These are phyloP conservation scores for Reinhardtius hippoglossoides DNA, from an alignment of 2,113 vertebrate species.

Conservation along the genomic window DNA sequence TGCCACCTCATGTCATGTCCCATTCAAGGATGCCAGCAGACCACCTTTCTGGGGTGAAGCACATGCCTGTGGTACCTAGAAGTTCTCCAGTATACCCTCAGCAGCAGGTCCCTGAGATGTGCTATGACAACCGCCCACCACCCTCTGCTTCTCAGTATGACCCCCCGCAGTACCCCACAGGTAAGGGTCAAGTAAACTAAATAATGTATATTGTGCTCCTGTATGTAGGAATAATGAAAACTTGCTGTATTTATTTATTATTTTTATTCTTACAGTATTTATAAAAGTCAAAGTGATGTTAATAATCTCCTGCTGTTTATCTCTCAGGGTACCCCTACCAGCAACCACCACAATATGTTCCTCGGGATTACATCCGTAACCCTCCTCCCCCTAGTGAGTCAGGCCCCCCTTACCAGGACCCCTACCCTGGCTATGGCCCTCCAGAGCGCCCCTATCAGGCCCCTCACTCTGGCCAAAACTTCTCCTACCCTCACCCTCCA, in stretches of 20 bases:
- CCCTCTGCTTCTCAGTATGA: conserved; percentile 91
- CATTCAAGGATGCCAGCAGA: conserved; percentile 86
- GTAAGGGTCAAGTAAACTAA: conserved; percentile 68
- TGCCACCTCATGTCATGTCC: conserved; percentile 86
- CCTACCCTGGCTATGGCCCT: conserved; percentile 87
- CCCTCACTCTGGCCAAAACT: conserved; percentile 86
- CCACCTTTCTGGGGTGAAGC: conserved; percentile 89
- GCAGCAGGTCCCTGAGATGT: conserved; percentile 87
- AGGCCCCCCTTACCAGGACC: conserved; percentile 89
- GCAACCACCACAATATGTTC: conserved; percentile 86
- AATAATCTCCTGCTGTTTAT: conserved; percentile 5
- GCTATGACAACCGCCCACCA: conserved; percentile 88
- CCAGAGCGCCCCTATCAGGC: conserved; percentile 89
- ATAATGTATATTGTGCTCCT: not conserved
- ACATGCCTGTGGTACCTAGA: conserved; percentile 88
- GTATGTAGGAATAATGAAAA: not conserved
- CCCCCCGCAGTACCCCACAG: conserved; percentile 87
- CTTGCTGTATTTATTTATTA: not conserved
- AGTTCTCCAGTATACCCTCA: conserved; percentile 88
- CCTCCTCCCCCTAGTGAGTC: conserved; percentile 83
- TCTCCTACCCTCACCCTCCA: conserved; percentile 88
- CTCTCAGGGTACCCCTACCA: conserved; percentile 90
- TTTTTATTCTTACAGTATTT: not conserved
- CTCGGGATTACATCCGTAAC: conserved; percentile 86
- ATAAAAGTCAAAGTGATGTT: not conserved